A percentile compares a stretch with the other conserved stretches of the same genome.
phyloP scores from a whole-genome alignment of 2,797 vertebrate genomes.

The Lophotriccus pileatus region DNA sequence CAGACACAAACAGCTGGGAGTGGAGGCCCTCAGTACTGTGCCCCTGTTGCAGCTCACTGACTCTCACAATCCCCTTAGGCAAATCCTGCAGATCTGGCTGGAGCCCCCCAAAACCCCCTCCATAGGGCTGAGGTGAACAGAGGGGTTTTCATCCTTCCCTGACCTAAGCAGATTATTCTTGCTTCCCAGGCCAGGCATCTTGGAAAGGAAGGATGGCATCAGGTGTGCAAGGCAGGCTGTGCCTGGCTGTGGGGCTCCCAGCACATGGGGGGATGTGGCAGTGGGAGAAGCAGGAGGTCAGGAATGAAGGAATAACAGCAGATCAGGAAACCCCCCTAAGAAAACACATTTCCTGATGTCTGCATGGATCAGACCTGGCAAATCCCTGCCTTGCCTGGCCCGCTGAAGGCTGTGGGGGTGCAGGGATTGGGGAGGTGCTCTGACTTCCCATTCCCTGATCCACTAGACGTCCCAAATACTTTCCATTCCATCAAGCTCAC shows the following conservation, averaged over 20 bases:
- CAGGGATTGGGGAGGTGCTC: background rate
- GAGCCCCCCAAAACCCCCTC: background rate
- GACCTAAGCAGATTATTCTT: background rate
- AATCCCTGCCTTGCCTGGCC: background rate
- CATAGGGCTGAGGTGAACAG: background rate
- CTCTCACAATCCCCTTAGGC: background rate
- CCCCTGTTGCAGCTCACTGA: rapidly evolving
- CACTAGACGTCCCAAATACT: background rate
- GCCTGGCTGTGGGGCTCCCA: background rate
- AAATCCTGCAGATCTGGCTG: background rate
- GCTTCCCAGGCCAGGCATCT: background rate
- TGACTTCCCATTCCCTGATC: background rate
- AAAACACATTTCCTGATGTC: background rate
- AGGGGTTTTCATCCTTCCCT: background rate
- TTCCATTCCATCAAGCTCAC: background rate
- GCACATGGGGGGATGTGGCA: rapidly evolving
- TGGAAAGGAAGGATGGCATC: rapidly evolving
- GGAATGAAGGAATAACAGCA: background rate
- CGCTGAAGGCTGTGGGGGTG: background rate
- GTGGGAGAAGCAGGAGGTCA: background rate
- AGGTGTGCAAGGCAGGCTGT: background rate
- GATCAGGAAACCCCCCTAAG: background rate
- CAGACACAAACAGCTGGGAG: background rate
- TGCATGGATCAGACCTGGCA: background rate
- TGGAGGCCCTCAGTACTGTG: rapidly evolving